phyloP scores from a whole-genome alignment of 2,888 invertebrate genomes.

The Idaea dimidiata region DNA sequence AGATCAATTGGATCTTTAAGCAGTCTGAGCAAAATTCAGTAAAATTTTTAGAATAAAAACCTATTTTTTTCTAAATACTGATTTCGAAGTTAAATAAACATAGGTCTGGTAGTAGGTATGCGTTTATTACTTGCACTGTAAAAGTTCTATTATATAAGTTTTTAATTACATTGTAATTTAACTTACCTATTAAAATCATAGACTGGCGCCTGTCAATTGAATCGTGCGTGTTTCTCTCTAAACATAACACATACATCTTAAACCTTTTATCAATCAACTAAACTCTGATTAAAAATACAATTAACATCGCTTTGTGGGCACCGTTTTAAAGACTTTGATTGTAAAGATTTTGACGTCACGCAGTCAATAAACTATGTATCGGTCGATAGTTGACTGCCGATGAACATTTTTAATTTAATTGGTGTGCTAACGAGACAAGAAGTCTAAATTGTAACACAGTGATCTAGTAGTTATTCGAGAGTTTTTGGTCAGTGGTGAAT shows the following conservation, averaged over 20 bases:
- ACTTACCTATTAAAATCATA: neutral
- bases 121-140: neutral
- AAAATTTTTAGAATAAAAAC: too few species aligned
- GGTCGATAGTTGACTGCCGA: neutral
- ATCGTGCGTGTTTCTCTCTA: neutral
- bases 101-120: neutral
- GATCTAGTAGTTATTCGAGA: too few species aligned
- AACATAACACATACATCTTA: constrained; percentile 9
- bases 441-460: too few species aligned
- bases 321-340: constrained; percentile 20
- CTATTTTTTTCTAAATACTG: too few species aligned
- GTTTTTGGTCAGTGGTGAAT: too few species aligned
- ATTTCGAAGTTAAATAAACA: too few species aligned
- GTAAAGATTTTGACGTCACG: neutral
- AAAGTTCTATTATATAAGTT: neutral
- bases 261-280: constrained; percentile 13
- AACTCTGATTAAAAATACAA: constrained; percentile 18
- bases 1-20: too few species aligned
- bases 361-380: neutral
- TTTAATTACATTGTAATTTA: neutral
- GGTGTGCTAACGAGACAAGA: too few species aligned
- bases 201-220: constrained; percentile 10
- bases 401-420: neutral
- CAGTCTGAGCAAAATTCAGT: too few species aligned
- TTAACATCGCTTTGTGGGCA: constrained; percentile 21